phyloP scores from a whole-genome alignment of 2,888 invertebrate genomes.

The Cheilosia scutellata region DNA sequence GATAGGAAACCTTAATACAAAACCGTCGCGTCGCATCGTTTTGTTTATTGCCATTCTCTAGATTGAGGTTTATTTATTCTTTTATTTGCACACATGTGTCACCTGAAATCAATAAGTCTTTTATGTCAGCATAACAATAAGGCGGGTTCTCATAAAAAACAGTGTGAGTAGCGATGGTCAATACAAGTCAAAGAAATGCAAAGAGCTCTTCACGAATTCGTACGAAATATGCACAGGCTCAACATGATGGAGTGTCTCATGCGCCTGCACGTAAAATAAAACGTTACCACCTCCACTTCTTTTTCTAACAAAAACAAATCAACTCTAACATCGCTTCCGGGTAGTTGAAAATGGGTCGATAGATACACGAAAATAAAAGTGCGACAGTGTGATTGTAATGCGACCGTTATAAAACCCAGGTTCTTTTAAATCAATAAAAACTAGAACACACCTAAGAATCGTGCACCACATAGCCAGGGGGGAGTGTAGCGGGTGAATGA shows the following conservation, averaged over 20 bases:
- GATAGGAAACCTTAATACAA: constrained; percentile 2
- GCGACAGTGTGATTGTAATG: constrained; percentile 35
- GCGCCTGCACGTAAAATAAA: constrained; percentile 12
- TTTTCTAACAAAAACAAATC: constrained; percentile 5
- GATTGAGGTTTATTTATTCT: too few species aligned
- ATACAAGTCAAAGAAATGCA: constrained; percentile 6
- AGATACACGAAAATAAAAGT: constrained; percentile 51
- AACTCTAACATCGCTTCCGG: constrained; percentile 63
- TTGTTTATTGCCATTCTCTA: not conserved
- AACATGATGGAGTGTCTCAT: constrained; percentile 15
- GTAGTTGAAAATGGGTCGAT: constrained; percentile 67
- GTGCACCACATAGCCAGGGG: constrained; percentile 3
- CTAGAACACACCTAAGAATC: constrained; percentile 48
- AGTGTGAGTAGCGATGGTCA: not conserved
- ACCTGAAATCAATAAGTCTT: constrained; percentile 14
- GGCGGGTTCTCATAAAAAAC: not conserved
- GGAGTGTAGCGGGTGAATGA: not conserved
- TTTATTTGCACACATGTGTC: constrained; percentile 10
- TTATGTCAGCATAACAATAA: not conserved
- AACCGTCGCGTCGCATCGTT: not conserved
- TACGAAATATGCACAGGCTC: constrained; percentile 32
- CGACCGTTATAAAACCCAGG: constrained; percentile 51
- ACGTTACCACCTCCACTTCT: constrained; percentile 5
- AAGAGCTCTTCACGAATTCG: constrained; percentile 15
- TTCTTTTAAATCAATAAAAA: constrained; percentile 66